A percentile compares a stretch with the other conserved stretches of the same genome.
phyloP scores from a whole-genome alignment of 2,113 vertebrate species.

The Actenoides lindsayi region DNA sequence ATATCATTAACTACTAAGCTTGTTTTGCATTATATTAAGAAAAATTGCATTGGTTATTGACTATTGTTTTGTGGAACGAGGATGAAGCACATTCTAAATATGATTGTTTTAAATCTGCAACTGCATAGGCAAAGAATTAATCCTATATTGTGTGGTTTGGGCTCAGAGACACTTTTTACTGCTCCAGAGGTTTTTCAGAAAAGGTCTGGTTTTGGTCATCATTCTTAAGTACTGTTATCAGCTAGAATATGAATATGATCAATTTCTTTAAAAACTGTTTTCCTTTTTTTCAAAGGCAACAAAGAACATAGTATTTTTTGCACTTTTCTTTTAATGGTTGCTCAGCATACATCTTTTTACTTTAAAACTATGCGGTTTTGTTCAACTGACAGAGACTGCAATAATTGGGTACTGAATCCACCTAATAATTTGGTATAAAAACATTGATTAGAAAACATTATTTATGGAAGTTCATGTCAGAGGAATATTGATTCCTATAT shows the following conservation, averaged over 20 bases:
- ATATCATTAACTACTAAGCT: not conserved
- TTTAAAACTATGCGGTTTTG: not conserved
- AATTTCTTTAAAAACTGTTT: not conserved
- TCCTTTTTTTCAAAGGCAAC: not conserved
- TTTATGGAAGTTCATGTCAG: not conserved
- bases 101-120: not conserved
- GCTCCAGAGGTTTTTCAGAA: not conserved
- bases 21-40: not conserved
- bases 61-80: not conserved
- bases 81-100: not conserved
- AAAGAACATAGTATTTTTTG: not conserved
- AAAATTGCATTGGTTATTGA: not conserved
- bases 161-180: not conserved
- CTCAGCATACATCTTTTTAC: not conserved
- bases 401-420: not conserved
- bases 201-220: not conserved
- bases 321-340: not conserved
- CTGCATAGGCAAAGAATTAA: not conserved
- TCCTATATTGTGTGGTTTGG: not conserved
- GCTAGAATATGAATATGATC: not conserved
- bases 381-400: not conserved
- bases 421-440: not conserved
- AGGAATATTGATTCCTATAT: slow-evolving; percentile 3
- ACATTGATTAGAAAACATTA: not conserved
- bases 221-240: not conserved